Evolutionary conservation across 2,888 invertebrate genomes (phyloP).

Genomic region (Amphipyra berbera): DNA sequence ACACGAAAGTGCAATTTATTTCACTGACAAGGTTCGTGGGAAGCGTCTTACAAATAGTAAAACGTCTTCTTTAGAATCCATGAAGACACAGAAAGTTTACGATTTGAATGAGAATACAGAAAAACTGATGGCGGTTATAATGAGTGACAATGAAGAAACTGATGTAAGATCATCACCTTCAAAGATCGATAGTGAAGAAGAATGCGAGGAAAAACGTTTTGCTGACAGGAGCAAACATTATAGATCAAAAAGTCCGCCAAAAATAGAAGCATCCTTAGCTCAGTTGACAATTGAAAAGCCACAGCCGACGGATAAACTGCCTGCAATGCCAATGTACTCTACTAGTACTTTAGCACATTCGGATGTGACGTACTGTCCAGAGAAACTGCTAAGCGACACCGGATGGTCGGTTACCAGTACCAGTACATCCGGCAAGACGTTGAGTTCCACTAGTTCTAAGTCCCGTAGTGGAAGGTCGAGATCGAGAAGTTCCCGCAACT

Average conservation of each 20-base stretch:
- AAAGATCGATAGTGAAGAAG: slow-evolving; percentile 56
- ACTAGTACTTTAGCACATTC: slow-evolving; percentile 74
- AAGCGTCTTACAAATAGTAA: slow-evolving; percentile 60
- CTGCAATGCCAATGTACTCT: slow-evolving; percentile 63
- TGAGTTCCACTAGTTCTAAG: slow-evolving; percentile 71
- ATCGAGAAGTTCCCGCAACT: slow-evolving; percentile 70
- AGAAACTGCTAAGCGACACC: slow-evolving; percentile 67
- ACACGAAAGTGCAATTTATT: slow-evolving; percentile 64
- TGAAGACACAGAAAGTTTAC: slow-evolving; percentile 76
- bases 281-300: slow-evolving; percentile 72
- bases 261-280: slow-evolving; percentile 77
- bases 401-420: slow-evolving; percentile 68
- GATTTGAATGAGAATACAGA: slow-evolving; percentile 82
- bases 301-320: slow-evolving; percentile 28
- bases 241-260: slow-evolving; percentile 74
- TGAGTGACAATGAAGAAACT: slow-evolving; percentile 70
- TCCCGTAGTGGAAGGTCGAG: slow-evolving; percentile 66
- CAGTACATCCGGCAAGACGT: slow-evolving; percentile 65
- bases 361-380: slow-evolving; percentile 62
- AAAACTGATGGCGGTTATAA: slow-evolving; percentile 76
- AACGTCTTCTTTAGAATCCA: slow-evolving; percentile 68
- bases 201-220: slow-evolving; percentile 30
- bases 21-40: slow-evolving; percentile 58
- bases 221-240: slow-evolving; percentile 31
- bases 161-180: slow-evolving; percentile 36